These are phyloP conservation scores for Drosophila yooni DNA, from an alignment of 2,888 invertebrate species.

Conservation along the genomic window DNA sequence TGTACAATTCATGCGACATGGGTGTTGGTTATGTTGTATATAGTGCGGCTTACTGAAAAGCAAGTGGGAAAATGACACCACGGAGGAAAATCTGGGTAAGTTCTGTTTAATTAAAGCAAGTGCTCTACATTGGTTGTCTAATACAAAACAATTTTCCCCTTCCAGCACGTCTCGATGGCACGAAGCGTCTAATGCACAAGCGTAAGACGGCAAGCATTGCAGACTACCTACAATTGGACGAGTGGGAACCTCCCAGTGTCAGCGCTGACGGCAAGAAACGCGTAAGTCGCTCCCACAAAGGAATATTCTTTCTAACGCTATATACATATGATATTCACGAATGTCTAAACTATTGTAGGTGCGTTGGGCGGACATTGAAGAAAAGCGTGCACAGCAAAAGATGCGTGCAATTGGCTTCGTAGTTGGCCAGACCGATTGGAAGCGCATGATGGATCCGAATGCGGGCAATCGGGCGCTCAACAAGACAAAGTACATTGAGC, in stretches of 20 bases:
- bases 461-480: conserved; percentile 95
- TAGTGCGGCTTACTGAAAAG: conserved; percentile 86
- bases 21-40: conserved; percentile 44
- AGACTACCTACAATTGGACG: conserved; percentile 94
- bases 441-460: conserved; percentile 96
- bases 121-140: not conserved
- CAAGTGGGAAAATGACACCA: conserved; percentile 96
- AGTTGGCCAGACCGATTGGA: conserved; percentile 98
- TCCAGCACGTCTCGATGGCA: conserved; percentile 97
- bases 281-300: conserved; percentile 87
- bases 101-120: conserved; percentile 58
- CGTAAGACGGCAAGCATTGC: conserved; percentile 90
- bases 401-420: conserved; percentile 98
- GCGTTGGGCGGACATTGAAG: conserved; percentile 99
- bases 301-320: not conserved
- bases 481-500: conserved; percentile 96
- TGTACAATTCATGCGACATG: conserved; percentile 35
- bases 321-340: not conserved
- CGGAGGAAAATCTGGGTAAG: conserved; percentile 93
- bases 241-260: conserved; percentile 88
- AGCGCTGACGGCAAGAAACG: conserved; percentile 93
- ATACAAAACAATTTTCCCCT: conserved; percentile 68
- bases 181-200: conserved; percentile 88
- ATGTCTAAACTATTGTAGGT: conserved; percentile 88
- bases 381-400: conserved; percentile 94